Evolutionary conservation across 2,113 vertebrate species (phyloP), one percentile per base, ranked within the genome.

Genomic region (Gasterosteus nipponicus): DNA sequence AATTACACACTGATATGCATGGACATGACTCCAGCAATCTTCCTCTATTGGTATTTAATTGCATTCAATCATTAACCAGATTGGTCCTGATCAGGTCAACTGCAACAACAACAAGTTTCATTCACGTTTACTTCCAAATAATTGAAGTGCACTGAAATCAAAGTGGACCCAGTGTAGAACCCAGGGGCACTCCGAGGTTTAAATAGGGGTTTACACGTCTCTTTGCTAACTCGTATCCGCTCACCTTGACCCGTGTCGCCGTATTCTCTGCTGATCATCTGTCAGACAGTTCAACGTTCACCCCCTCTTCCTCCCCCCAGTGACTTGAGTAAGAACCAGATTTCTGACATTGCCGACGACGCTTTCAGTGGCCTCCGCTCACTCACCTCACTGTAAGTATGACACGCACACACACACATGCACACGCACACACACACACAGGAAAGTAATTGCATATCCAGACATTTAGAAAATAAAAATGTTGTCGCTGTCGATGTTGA

Each of bases 291-390:
- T 90, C 80, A 75, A 87, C 87, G 73, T 87, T 74, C 54, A 69
- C 60, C 56, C 53, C 49, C 42, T 67, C 68, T 73, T 61, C 22
- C 38, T 78, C 65, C 92, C 94, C 91, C 53, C 93, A 99, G 98
- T 94, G 98, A 99, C 93, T 94, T 99, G 93, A 99, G 98, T 93
- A 99, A 99, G 94, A 99, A 99, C 93, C 98, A 99, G 90, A 96
- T 99, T 92, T 96, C 96, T 15, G 98, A 99, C 91, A 95, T 99
- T 29, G 98, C 98, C 0, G 94, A 96, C 1, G 97, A 99, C 74
- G 96, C 98, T 39, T 99, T 99, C 93, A 96, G 94, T 58, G 98
- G 98, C 84, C 95, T 99, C 81, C 97, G 97, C 78, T 98, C 96
- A 3, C 97, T 99, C 92, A 97, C 96, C 16, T 99, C 98, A 0